Evolutionary conservation across 2,888 invertebrate genomes (phyloP), one percentile per base, ranked within the genome.

Genomic region (Xanthostigma xanthostigma): DNA sequence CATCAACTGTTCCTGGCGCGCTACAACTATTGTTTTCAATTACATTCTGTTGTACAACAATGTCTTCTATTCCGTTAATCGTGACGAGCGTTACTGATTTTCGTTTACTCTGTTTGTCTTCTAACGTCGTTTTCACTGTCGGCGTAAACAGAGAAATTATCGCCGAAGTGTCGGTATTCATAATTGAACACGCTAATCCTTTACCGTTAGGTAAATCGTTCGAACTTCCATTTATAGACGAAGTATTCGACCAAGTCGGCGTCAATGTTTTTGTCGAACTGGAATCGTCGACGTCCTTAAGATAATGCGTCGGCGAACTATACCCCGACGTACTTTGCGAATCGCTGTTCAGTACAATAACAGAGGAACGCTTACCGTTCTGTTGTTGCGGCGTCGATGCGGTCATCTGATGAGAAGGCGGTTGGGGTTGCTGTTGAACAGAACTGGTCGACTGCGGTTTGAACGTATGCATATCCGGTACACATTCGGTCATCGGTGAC

Each of bases 311-410:
- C 48, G 71, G 71, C 49, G 71, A 71, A 56, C 69, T 70, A 59
- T 71, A 71, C 47, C 71, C 71, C 34, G 71, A 70, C 42, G 70
- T 70, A 59, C 70, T 70, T 60, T 69, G 67, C 53, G 70, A 69
- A 54, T 67, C 65, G 53, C 56, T 56, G 54, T 62, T 62, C 53
- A 37, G 49, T 55, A 68, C 62, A 55, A 66, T 60, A 55, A 63
- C 59, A 41, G 54, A 53, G 17, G 49, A 49, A 37, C 49, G 44
- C 58, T 58, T 57, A 57, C 57, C 56, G 46, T 54, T 52, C 36
- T 43, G 48, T 44, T 44, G 37, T 41, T 44, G 50, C 36, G 39
- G 36, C n/a, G 41, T 40, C 50, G 63, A 60, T 57, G 60, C 59
- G 61, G 61, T 62, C 61, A 64, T 65, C 60, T 58, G 60, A 56